Percentiles rank a stretch among this genome's conserved stretches.
These are phyloP conservation scores for Tapirus terrestris DNA, from an alignment of 2,113 vertebrate genomes.

Conservation along the genomic window DNA sequence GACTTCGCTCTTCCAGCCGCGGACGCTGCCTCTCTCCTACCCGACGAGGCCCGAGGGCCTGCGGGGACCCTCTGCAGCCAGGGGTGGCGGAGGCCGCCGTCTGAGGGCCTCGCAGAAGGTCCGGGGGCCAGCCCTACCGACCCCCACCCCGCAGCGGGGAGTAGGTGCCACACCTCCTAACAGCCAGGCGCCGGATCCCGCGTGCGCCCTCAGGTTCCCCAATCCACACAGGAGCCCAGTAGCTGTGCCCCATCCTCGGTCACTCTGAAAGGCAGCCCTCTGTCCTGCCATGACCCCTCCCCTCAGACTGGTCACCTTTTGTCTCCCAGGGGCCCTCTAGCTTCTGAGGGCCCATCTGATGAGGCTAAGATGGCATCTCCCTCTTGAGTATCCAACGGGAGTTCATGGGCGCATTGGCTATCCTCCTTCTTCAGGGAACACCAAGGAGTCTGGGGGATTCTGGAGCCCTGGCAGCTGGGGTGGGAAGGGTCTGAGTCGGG, in stretches of 20 bases:
- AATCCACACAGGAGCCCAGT: rapidly evolving
- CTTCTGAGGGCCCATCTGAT: background rate
- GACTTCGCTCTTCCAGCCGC: background rate
- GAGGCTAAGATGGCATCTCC: background rate
- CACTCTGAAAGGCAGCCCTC: background rate
- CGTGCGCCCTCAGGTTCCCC: background rate
- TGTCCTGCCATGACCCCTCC: background rate
- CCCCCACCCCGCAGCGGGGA: rapidly evolving
- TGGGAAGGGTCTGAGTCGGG: background rate
- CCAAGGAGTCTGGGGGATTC: background rate
- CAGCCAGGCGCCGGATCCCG: background rate
- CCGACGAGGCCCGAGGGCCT: background rate
- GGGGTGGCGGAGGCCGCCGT: rapidly evolving
- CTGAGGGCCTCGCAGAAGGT: background rate
- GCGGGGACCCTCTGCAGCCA: background rate
- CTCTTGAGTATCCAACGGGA: background rate
- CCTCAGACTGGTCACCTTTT: background rate
- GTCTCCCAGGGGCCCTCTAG: background rate
- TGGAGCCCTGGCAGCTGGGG: background rate
- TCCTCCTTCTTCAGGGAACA: background rate
- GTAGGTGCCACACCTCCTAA: background rate
- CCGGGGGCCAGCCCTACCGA: background rate
- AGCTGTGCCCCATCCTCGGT: no score
- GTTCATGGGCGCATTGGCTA: no score
- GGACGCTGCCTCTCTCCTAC: no score